These are phyloP conservation scores for Hirtodrosophila cameraria DNA, from an alignment of 2,888 invertebrate genomes.

Conservation along the genomic window DNA sequence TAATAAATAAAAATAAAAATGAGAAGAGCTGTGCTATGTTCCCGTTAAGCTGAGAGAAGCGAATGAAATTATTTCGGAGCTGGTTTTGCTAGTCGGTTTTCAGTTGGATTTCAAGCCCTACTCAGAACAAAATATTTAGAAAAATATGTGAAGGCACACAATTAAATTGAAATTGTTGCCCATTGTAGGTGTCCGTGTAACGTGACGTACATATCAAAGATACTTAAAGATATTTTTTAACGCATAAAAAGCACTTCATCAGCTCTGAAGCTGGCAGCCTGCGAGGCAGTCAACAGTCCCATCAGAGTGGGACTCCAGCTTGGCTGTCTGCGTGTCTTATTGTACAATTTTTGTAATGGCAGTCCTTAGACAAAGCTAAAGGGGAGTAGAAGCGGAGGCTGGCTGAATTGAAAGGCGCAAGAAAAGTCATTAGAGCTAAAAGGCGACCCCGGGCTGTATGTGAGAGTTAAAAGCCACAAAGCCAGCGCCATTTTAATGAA, in stretches of 20 bases:
- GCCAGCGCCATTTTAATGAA: constrained; percentile 70
- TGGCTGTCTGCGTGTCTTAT: constrained; percentile 39
- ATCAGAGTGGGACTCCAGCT: constrained; percentile 6
- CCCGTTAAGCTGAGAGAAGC: too few species aligned
- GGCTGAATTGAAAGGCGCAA: constrained; percentile 51
- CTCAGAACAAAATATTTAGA: too few species aligned
- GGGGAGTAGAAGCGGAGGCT: constrained; percentile 10
- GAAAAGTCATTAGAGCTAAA: constrained; percentile 71
- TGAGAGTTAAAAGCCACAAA: constrained; percentile 52
- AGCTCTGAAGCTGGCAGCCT: constrained; percentile 44
- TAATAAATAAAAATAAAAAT: too few species aligned
- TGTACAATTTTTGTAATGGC: constrained; percentile 51
- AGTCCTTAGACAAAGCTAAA: constrained; percentile 26
- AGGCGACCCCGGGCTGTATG: too few species aligned
- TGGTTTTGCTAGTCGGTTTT: too few species aligned
- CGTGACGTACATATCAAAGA: constrained; percentile 58
- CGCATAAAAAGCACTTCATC: constrained; percentile 65
- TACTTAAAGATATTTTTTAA: constrained; percentile 65
- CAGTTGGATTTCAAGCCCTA: too few species aligned
- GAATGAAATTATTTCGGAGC: too few species aligned
- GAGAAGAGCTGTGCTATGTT: too few species aligned
- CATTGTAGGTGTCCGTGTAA: constrained; percentile 32
- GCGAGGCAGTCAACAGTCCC: constrained; percentile 16
- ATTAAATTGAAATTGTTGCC: background rate
- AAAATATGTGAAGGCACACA: too few species aligned